A percentile compares a stretch with the other conserved stretches of the same genome.
These are phyloP conservation scores for Polypterus bichir DNA, from an alignment of 2,113 vertebrate genomes.

Conservation along the genomic window DNA sequence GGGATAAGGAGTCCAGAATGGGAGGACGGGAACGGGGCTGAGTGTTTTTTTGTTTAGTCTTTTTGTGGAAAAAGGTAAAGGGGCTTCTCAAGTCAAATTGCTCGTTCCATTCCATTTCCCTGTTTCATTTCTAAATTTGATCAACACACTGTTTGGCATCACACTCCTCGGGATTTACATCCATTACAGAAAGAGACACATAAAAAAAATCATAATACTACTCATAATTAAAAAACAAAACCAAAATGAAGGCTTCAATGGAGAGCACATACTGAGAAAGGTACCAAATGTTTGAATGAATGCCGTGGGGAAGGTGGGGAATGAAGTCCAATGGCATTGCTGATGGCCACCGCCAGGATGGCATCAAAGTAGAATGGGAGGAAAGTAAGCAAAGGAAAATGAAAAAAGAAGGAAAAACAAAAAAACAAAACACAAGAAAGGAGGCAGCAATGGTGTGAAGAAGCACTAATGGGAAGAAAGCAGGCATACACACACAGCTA, in stretches of 20 bases:
- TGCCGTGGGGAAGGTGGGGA: constrained; percentile 20
- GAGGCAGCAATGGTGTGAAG: no score
- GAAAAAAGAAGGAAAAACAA: constrained; percentile 7
- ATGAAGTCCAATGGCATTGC: constrained; percentile 12
- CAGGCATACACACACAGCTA: constrained; percentile 72
- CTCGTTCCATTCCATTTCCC: neutral
- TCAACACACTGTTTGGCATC: constrained; percentile 5
- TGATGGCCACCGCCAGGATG: no score
- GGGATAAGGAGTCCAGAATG: neutral
- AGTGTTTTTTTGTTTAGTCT: no score
- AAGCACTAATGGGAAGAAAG: constrained; percentile 20
- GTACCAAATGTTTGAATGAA: constrained; percentile 16
- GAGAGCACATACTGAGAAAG: no score
- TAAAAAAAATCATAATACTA: constrained; percentile 5
- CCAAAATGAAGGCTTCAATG: no score
- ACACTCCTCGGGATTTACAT: constrained; percentile 15
- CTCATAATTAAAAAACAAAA: neutral
- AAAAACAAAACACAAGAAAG: no score
- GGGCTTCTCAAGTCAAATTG: neutral
- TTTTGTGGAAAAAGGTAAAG: no score
- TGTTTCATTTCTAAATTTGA: neutral
- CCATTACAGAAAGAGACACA: constrained; percentile 4
- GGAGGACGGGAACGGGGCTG: neutral
- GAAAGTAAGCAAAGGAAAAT: constrained; percentile 18
- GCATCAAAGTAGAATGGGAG: constrained; percentile 8